These are phyloP conservation scores for Nomada flava DNA, from an alignment of 2,888 invertebrate species.

Conservation along the genomic window DNA sequence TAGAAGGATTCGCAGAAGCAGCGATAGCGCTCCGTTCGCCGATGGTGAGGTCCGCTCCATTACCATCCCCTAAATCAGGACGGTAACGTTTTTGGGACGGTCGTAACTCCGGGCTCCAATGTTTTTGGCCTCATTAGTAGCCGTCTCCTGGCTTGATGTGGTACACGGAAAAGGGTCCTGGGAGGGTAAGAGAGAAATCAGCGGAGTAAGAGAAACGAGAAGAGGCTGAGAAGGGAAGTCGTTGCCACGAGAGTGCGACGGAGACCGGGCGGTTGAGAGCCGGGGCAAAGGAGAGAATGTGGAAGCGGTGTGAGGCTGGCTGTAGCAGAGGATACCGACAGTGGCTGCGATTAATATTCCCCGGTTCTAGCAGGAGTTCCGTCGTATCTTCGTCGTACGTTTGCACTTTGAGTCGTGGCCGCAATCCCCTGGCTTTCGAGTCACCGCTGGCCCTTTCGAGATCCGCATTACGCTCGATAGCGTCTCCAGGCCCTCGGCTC, in stretches of 20 bases:
- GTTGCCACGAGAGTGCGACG: slow-evolving; percentile 14
- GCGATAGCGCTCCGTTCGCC: slow-evolving; percentile 27
- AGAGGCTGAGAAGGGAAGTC: slow-evolving; percentile 39
- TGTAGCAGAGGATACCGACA: slow-evolving; percentile 68
- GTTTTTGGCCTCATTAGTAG: slow-evolving; percentile 82
- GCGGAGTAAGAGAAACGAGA: slow-evolving; percentile 23
- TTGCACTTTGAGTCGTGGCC: slow-evolving; percentile 65
- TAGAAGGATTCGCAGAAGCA: slow-evolving; percentile 21
- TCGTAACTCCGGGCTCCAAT: slow-evolving; percentile 76
- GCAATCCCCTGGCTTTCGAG: slow-evolving; percentile 49
- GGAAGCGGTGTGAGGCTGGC: slow-evolving; percentile 42
- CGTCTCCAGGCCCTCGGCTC: not conserved
- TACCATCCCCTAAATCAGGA: slow-evolving; percentile 81
- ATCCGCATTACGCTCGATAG: slow-evolving; percentile 54
- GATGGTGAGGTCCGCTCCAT: slow-evolving; percentile 75
- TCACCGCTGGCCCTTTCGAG: slow-evolving; percentile 49
- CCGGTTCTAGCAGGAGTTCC: slow-evolving; percentile 71
- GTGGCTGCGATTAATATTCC: slow-evolving; percentile 81
- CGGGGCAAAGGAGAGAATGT: slow-evolving; percentile 36
- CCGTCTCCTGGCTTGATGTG: slow-evolving; percentile 74
- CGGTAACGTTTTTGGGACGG: slow-evolving; percentile 80
- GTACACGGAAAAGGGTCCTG: slow-evolving; percentile 67
- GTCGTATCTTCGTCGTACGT: slow-evolving; percentile 67
- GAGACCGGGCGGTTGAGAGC: slow-evolving; percentile 24
- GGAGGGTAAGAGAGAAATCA: slow-evolving; percentile 45